phyloP scores from a whole-genome alignment of 2,888 invertebrate species.

The Thymelicus lineola region DNA sequence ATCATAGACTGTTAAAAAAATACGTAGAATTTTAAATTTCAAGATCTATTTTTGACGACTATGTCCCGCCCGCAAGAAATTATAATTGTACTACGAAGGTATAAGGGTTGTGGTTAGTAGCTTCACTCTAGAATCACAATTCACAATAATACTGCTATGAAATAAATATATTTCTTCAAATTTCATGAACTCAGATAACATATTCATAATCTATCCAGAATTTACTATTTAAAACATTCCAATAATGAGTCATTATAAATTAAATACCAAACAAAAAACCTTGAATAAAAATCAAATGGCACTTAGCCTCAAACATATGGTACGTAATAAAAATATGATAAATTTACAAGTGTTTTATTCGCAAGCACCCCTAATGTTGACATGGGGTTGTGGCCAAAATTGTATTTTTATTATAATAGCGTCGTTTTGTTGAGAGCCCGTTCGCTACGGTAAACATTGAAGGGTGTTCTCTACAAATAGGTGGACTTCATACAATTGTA shows the following conservation, averaged over 20 bases:
- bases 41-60: too few species aligned
- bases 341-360: slow-evolving; percentile 74
- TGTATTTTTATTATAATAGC: slow-evolving; percentile 85
- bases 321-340: slow-evolving; percentile 45
- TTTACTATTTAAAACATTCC: too few species aligned
- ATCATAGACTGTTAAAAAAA: background rate
- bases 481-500: slow-evolving; percentile 52
- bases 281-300: slow-evolving; percentile 31
- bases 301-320: slow-evolving; percentile 43
- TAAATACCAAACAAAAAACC: slow-evolving; percentile 6
- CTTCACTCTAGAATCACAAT: too few species aligned
- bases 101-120: too few species aligned
- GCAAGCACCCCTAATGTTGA: slow-evolving; percentile 72
- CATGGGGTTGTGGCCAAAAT: slow-evolving; percentile 80
- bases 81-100: too few species aligned
- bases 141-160: too few species aligned
- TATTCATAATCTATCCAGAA: too few species aligned
- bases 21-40: slow-evolving; percentile 16
- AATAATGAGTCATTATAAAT: too few species aligned
- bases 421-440: slow-evolving; percentile 71
- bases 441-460: slow-evolving; percentile 75
- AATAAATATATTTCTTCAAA: background rate
- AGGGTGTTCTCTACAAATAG: slow-evolving; percentile 62
- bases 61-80: too few species aligned
- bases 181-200: too few species aligned